phyloP scores from a whole-genome alignment of 2,888 invertebrate genomes.

The Rhamnusium bicolor region DNA sequence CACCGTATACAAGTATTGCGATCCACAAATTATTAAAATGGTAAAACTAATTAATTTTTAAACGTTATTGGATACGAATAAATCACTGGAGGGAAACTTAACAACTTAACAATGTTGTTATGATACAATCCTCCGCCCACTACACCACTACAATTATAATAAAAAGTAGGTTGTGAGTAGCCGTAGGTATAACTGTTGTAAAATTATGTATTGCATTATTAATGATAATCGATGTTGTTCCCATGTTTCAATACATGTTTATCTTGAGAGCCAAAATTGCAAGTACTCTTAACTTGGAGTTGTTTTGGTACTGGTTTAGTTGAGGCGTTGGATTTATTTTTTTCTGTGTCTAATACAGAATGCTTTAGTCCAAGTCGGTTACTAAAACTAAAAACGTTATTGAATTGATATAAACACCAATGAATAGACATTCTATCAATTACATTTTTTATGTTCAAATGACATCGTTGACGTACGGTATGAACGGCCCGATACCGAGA shows the following conservation, averaged over 20 bases:
- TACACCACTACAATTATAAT: background rate
- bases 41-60: background rate
- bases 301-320: no score
- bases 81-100: slow-evolving; percentile 9
- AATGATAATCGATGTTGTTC: background rate
- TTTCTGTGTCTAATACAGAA: no score
- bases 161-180: slow-evolving; percentile 19
- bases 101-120: background rate
- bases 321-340: no score
- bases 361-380: no score
- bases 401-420: no score
- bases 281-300: no score
- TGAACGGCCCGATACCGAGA: no score
- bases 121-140: background rate
- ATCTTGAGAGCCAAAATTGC: background rate
- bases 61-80: slow-evolving; percentile 5
- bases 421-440: no score
- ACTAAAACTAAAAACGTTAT: no score
- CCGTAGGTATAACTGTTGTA: background rate
- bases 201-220: background rate
- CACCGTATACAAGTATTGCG: background rate
- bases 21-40: background rate
- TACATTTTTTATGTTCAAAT: no score
- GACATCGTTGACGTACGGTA: no score
- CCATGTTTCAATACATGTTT: background rate